These are phyloP conservation scores for Zaprionus ornatus DNA, from an alignment of 1,140 invertebrate species.

Conservation along the genomic window DNA sequence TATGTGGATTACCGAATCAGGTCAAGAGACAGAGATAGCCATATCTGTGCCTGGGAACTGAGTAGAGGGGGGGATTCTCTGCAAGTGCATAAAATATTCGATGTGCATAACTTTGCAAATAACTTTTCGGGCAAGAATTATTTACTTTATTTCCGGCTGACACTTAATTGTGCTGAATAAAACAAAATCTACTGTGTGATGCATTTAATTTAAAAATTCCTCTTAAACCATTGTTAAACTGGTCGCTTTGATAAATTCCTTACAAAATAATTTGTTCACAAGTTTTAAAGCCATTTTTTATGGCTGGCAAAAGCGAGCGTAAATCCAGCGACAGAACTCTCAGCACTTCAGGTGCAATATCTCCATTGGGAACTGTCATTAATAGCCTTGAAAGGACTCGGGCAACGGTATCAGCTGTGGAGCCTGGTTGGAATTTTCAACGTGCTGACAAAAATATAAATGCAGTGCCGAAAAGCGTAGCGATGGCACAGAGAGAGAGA, in stretches of 20 bases:
- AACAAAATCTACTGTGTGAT: neutral
- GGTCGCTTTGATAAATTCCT: neutral
- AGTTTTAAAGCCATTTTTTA: slow-evolving; percentile 27
- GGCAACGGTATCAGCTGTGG: slow-evolving; percentile 5
- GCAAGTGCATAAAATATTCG: neutral
- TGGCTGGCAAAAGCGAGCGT: neutral
- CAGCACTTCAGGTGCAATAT: slow-evolving; percentile 22
- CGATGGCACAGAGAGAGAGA: neutral
- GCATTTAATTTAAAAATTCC: slow-evolving; percentile 10
- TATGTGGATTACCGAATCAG: slow-evolving; percentile 10
- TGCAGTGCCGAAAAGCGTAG: slow-evolving; percentile 20
- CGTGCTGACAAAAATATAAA: slow-evolving; percentile 11
- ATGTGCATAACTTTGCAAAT: neutral
- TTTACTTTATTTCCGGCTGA: neutral
- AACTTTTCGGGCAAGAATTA: neutral
- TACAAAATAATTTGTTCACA: neutral
- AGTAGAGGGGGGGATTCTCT: neutral
- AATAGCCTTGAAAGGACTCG: slow-evolving; percentile 18
- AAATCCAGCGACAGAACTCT: slow-evolving; percentile 19
- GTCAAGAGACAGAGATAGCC: neutral
- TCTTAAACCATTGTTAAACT: slow-evolving; percentile 5
- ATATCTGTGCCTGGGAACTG: neutral
- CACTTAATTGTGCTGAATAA: neutral
- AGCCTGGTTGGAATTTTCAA: slow-evolving; percentile 5
- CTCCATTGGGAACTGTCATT: slow-evolving; percentile 11